Conservation (phyloP, 2,797 vertebrate genomes). For the Anas georgica region DNA sequence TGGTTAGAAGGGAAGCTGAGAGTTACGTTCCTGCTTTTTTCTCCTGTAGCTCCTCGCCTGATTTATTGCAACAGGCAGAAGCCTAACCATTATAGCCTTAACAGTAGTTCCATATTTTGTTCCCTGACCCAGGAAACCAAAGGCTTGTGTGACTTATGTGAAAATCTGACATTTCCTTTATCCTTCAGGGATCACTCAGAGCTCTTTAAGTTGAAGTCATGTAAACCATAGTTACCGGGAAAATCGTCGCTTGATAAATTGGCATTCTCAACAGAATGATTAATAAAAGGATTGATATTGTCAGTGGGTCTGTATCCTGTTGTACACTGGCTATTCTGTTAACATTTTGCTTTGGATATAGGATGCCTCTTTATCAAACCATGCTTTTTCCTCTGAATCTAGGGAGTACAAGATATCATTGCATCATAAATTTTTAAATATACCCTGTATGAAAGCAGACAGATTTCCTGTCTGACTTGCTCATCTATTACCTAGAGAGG, state of each 20-base stretch:
- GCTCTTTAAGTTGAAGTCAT: constrained; percentile 24
- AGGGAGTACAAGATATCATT: neutral
- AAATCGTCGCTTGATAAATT: neutral
- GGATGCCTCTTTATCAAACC: constrained; percentile 38
- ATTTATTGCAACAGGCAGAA: neutral
- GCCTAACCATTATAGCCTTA: neutral
- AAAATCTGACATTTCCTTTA: constrained; percentile 19
- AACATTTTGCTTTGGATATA: constrained; percentile 27
- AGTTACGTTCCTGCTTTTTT: neutral
- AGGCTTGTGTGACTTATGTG: neutral
- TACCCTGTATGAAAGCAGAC: constrained; percentile 60
- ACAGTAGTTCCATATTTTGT: neutral
- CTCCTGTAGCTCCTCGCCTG: neutral
- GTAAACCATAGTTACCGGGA: neutral
- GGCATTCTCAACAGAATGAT: constrained; percentile 14
- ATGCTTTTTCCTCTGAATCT: neutral
- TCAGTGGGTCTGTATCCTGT: neutral
- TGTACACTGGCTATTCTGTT: neutral
- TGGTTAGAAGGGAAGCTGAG: neutral
- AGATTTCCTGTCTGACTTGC: constrained; percentile 66
- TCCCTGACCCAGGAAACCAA: neutral
- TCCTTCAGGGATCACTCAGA: constrained; percentile 2
- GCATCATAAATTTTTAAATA: constrained; percentile 67
- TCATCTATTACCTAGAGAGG: constrained; percentile 63
- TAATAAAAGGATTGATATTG: neutral